A percentile compares a stretch with the other conserved stretches of the same genome.
Evolutionary conservation across 2,888 invertebrate genomes (phyloP).

Genomic region (Drosophila kanekoi): DNA sequence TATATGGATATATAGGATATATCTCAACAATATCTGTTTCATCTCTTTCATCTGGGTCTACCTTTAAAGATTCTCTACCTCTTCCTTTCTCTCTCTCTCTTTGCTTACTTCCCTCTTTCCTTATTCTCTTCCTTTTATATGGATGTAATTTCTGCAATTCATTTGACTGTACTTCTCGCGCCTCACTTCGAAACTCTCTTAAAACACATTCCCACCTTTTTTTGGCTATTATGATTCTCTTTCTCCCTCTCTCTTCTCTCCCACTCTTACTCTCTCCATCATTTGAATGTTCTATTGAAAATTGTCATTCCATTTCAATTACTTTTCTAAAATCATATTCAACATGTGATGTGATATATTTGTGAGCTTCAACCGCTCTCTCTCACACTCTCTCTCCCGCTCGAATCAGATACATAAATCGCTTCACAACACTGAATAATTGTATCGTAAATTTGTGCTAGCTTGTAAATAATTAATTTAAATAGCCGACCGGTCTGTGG

Average conservation of each 20-base stretch:
- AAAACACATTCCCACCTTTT: too few species aligned
- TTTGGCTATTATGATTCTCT: not conserved
- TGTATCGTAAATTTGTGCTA: slow-evolving; percentile 46
- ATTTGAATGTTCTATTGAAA: not conserved
- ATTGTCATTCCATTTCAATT: not conserved
- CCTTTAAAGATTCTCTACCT: too few species aligned
- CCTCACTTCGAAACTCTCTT: too few species aligned
- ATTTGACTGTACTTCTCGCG: too few species aligned
- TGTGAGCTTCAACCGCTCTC: not conserved
- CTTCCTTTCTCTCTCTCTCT: too few species aligned
- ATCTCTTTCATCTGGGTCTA: too few species aligned
- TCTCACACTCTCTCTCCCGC: not conserved
- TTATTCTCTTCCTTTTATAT: too few species aligned
- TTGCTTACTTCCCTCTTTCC: too few species aligned
- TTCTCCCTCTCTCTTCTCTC: not conserved
- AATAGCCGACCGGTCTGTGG: slow-evolving; percentile 27
- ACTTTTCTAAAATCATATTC: not conserved
- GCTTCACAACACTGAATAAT: slow-evolving; percentile 52
- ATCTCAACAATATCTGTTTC: too few species aligned
- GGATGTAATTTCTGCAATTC: too few species aligned
- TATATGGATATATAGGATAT: too few species aligned
- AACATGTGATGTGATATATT: not conserved
- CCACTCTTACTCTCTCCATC: not conserved
- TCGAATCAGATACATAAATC: slow-evolving; percentile 41
- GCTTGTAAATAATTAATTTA: slow-evolving; percentile 63